Conservation (phyloP, 2,888 invertebrate species). For the Chorisops tibialis region DNA sequence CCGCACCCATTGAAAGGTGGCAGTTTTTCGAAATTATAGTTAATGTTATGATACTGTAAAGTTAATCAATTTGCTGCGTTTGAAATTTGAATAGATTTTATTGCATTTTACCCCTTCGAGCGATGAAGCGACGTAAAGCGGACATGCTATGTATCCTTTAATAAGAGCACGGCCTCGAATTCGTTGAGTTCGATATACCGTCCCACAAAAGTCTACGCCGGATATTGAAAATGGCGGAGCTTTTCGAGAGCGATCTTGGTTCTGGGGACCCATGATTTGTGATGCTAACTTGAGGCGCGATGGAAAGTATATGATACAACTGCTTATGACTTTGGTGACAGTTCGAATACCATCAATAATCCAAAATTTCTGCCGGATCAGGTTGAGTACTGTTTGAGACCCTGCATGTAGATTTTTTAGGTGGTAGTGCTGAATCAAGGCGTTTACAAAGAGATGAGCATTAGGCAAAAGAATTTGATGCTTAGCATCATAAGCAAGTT, state of each 20-base stretch:
- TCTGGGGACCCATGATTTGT: conserved; percentile 21
- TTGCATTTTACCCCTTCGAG: neutral
- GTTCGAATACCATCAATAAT: conserved; percentile 11
- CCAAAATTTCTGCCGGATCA: conserved; percentile 3
- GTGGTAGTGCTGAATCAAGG: conserved; percentile 18
- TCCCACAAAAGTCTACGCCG: conserved; percentile 26
- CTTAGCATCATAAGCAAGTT: conserved; percentile 10
- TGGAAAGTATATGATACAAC: conserved; percentile 19
- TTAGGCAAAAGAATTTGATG: conserved; percentile 25
- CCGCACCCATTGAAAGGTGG: no score
- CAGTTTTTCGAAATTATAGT: no score
- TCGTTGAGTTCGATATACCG: neutral
- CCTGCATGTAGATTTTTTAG: conserved; percentile 22
- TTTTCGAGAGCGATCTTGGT: neutral
- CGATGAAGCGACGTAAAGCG: neutral
- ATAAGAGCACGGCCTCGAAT: neutral
- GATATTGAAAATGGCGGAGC: conserved; percentile 22
- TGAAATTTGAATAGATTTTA: neutral
- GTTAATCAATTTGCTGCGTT: no score
- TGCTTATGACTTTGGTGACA: neutral
- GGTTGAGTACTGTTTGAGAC: conserved; percentile 21
- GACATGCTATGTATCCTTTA: neutral
- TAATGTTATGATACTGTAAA: no score
- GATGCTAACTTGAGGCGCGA: conserved; percentile 5
- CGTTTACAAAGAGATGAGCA: neutral